These are phyloP conservation scores for Theocolax elegans DNA, from an alignment of 1,140 invertebrate species.

Conservation along the genomic window DNA sequence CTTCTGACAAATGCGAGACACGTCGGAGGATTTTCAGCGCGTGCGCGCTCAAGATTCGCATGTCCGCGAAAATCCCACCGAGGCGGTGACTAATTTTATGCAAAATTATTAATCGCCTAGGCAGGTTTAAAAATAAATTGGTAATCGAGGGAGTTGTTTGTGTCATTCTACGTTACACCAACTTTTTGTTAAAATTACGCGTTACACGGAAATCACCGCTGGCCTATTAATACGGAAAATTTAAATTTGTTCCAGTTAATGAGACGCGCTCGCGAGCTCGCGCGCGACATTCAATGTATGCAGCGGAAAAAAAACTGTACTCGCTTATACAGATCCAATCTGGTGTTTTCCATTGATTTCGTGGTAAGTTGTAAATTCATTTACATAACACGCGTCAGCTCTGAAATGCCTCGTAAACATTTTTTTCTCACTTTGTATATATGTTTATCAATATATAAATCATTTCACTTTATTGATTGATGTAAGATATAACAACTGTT, in stretches of 20 bases:
- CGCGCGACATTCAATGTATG: too few species aligned
- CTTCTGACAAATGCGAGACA: constrained; percentile 52
- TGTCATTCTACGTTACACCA: constrained; percentile 6
- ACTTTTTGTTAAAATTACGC: constrained; percentile 30
- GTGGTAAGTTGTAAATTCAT: too few species aligned
- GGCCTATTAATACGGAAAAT: constrained; percentile 16
- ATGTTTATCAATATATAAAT: too few species aligned
- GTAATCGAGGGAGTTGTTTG: constrained; percentile 23
- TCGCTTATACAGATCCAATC: too few species aligned
- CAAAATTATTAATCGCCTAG: constrained; percentile 34
- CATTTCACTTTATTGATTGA: too few species aligned
- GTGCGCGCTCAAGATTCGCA: not conserved
- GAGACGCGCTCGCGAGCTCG: too few species aligned
- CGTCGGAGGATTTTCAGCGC: constrained; percentile 43
- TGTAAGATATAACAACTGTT: too few species aligned
- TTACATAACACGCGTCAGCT: too few species aligned
- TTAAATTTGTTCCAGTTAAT: constrained; percentile 14
- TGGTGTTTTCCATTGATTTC: too few species aligned
- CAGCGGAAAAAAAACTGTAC: too few species aligned
- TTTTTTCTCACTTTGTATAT: too few species aligned
- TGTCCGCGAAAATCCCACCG: constrained; percentile 17
- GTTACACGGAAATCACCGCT: not conserved
- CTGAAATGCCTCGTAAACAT: too few species aligned
- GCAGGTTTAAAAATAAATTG: constrained; percentile 27
- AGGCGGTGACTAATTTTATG: constrained; percentile 32